A percentile compares a stretch with the other conserved stretches of the same genome.
Conservation (phyloP, 2,888 invertebrate genomes). For the Synanthedon andrenaeformis region DNA sequence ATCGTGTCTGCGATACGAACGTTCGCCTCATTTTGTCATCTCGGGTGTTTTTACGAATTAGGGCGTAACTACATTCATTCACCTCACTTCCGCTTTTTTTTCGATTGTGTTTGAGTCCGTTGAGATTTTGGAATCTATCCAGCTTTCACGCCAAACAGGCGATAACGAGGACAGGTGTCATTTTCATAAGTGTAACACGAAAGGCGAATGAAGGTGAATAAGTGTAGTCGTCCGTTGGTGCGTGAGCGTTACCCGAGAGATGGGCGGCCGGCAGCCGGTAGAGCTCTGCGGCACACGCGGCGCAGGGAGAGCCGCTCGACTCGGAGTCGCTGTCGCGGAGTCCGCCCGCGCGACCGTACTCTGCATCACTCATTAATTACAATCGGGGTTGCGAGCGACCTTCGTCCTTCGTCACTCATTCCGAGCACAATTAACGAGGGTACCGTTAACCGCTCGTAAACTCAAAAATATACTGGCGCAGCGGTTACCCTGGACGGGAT, state of each 20-base stretch:
- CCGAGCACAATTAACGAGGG: constrained; percentile 7
- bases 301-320: constrained; percentile 56
- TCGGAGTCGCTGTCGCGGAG: constrained; percentile 43
- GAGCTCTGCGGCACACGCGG: constrained; percentile 43
- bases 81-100: too few relatives aligned
- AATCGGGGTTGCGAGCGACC: background rate
- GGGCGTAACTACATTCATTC: too few relatives aligned
- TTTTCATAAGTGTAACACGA: too few relatives aligned
- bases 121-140: too few relatives aligned
- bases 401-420: background rate
- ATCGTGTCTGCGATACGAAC: constrained; percentile 23
- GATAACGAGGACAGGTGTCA: too few relatives aligned
- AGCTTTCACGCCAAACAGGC: too few relatives aligned
- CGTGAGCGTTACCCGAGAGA: constrained; percentile 19
- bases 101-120: too few relatives aligned
- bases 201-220: too few relatives aligned
- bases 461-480: constrained; percentile 4
- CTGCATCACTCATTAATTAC: constrained; percentile 11
- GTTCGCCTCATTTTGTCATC: background rate
- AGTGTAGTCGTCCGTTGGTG: too few relatives aligned
- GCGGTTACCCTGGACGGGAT: background rate
- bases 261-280: constrained; percentile 38
- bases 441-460: constrained; percentile 9
- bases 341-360: constrained; percentile 19
- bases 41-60: too few relatives aligned